phyloP scores from a whole-genome alignment of 2,888 invertebrate species.

The Nasonovia ribisnigri region DNA sequence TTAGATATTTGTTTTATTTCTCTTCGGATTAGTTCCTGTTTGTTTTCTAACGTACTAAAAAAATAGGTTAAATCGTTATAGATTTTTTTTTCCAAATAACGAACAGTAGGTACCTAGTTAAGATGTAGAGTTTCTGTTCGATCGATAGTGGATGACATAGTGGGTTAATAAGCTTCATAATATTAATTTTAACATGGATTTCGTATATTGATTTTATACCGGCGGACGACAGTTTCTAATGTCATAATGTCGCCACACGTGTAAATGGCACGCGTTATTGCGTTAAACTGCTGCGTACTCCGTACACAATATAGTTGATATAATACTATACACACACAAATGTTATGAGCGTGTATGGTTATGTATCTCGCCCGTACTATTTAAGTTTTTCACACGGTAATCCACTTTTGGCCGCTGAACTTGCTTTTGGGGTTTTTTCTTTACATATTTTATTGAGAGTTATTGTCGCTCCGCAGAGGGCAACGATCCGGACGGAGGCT shows the following conservation, averaged over 20 bases:
- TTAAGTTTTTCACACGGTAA: conserved; percentile 14
- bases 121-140: background rate
- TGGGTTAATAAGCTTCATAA: background rate
- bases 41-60: background rate
- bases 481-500: conserved; percentile 27
- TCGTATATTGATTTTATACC: background rate
- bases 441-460: conserved; percentile 33
- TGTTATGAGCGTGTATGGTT: no score
- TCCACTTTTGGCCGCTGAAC: background rate
- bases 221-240: background rate
- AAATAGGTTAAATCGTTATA: background rate
- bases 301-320: background rate
- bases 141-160: background rate
- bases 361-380: background rate
- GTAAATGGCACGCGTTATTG: background rate
- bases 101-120: background rate
- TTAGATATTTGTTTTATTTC: background rate
- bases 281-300: background rate
- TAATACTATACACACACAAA: background rate
- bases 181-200: background rate
- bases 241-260: background rate
- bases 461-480: conserved; percentile 22
- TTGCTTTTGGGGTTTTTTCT: background rate
- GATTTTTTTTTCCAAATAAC: background rate
- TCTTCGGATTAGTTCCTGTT: background rate